Evolutionary conservation across 2,113 vertebrate genomes (phyloP).

Genomic region (Melanerpes aurifrons): DNA sequence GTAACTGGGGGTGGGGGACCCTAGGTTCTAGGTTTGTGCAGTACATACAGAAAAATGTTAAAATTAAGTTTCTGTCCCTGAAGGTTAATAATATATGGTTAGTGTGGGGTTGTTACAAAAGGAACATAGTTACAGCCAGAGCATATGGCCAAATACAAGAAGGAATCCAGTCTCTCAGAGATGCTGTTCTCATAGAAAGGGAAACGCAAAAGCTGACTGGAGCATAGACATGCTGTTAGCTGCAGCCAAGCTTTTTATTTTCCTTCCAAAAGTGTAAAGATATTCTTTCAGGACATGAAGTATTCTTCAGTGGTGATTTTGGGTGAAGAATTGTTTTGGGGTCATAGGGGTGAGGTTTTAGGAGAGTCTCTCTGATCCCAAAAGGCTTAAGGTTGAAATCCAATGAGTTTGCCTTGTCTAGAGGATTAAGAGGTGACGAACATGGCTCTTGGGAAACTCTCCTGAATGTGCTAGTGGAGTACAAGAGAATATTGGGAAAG

Average conservation of each 20-base stretch:
- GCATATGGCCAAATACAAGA: conserved; percentile 42
- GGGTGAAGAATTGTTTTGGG: not conserved
- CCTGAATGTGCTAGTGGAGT: not conserved
- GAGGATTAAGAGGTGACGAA: not conserved
- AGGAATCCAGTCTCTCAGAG: not conserved
- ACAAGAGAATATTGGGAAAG: not conserved
- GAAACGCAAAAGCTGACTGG: not conserved
- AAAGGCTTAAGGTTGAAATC: not conserved
- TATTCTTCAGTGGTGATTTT: not conserved
- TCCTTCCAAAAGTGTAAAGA: not conserved
- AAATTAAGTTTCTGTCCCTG: conserved; percentile 48
- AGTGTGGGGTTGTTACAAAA: conserved; percentile 16
- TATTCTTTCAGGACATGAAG: not conserved
- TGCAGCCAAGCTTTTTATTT: not conserved
- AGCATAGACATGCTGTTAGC: not conserved
- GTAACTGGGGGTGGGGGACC: not conserved
- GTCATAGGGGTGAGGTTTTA: not conserved
- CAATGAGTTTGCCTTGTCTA: accelerated
- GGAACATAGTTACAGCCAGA: conserved; percentile 40
- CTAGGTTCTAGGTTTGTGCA: not conserved
- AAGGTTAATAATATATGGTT: conserved; percentile 31
- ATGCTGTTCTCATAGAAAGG: conserved; percentile 24
- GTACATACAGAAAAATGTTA: conserved; percentile 29
- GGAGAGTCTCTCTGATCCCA: no score
- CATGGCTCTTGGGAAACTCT: not conserved